These are phyloP conservation scores for Lysandra coridon DNA, from an alignment of 2,888 invertebrate genomes.

Conservation along the genomic window DNA sequence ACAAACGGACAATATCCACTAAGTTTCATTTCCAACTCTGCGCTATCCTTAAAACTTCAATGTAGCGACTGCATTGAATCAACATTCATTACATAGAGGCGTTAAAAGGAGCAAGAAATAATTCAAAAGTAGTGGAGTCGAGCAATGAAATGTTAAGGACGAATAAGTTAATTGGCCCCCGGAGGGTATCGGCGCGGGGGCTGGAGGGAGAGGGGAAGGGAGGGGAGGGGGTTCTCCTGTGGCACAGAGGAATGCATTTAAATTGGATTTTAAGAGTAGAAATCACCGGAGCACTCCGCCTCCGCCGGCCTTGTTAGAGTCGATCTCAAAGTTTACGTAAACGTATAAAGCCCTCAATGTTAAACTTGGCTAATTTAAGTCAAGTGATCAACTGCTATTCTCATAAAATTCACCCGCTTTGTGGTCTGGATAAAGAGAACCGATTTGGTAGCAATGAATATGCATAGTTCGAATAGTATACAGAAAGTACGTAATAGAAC, in stretches of 20 bases:
- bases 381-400: constrained; percentile 24
- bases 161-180: constrained; percentile 80
- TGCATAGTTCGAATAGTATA: not conserved
- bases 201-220: not conserved
- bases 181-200: constrained; percentile 68
- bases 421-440: not conserved
- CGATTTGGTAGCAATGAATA: constrained; percentile 1
- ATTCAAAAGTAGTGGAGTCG: constrained; percentile 56
- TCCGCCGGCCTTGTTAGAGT: constrained; percentile 76
- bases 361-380: constrained; percentile 32
- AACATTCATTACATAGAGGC: not conserved
- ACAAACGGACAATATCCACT: not conserved
- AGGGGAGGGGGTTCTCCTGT: constrained; percentile 60
- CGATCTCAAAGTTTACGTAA: constrained; percentile 80
- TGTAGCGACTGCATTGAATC: not conserved
- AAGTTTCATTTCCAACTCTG: not conserved
- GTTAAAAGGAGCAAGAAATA: constrained; percentile 32
- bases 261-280: constrained; percentile 81
- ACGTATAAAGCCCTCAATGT: constrained; percentile 67
- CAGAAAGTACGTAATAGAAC: no score
- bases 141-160: constrained; percentile 80
- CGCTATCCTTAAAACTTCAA: not conserved
- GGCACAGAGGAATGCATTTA: constrained; percentile 81
- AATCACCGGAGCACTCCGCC: constrained; percentile 73
- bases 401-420: not conserved